A percentile compares a stretch with the other conserved stretches of the same genome.
phyloP scores from a whole-genome alignment of 2,113 vertebrate species.

The Pteropus alecto region DNA sequence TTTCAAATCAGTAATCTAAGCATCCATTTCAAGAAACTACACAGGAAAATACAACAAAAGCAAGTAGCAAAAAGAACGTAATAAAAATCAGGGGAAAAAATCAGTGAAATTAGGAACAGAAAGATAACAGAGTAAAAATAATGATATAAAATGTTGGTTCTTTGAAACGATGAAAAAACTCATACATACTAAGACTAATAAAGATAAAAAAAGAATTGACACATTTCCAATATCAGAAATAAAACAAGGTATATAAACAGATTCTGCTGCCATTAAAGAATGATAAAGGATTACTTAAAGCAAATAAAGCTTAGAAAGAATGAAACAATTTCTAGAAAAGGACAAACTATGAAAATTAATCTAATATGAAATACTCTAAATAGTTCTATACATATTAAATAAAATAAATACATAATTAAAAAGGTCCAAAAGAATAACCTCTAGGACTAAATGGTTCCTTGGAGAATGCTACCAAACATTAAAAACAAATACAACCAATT shows the following conservation, averaged over 20 bases:
- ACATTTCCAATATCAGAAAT: not conserved
- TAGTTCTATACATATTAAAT: conserved; percentile 47
- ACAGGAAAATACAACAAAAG: not conserved
- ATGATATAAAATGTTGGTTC: not conserved
- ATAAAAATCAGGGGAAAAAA: not conserved
- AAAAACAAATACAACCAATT: not conserved
- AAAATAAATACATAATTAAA: conserved; percentile 60
- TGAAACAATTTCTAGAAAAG: not conserved
- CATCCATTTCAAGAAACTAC: not conserved
- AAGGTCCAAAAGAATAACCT: not conserved
- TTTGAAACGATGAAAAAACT: not conserved
- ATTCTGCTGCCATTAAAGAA: not conserved
- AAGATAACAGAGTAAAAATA: not conserved
- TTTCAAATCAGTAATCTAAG: not conserved
- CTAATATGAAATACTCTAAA: conserved; percentile 31
- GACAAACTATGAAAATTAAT: conserved; percentile 19
- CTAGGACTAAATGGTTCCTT: not conserved
- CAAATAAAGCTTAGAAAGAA: not conserved
- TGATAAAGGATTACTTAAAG: not conserved
- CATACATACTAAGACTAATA: not conserved
- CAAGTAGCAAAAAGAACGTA: not conserved
- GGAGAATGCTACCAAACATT: not conserved
- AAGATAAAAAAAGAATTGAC: not conserved
- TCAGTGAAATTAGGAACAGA: not conserved
- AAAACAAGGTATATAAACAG: not conserved